phyloP scores from a whole-genome alignment of 2,113 vertebrate genomes.

The Spea multiplicata region DNA sequence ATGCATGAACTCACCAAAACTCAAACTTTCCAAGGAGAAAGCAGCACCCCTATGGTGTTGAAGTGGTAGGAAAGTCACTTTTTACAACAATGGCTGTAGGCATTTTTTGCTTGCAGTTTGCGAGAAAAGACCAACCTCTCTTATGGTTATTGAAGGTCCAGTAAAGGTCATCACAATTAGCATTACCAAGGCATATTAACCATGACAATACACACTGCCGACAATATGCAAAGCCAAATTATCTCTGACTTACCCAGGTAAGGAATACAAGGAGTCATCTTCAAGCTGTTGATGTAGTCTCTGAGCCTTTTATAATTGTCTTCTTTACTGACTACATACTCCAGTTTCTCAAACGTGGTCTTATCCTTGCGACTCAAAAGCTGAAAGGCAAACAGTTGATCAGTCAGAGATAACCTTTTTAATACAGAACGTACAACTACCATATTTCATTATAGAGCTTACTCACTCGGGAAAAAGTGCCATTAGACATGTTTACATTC shows the following conservation, averaged over 20 bases:
- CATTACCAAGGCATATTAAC: background rate
- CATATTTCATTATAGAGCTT: background rate
- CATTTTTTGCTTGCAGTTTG: no score
- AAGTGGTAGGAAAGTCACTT: no score
- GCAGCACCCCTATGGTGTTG: no score
- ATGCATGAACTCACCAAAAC: no score
- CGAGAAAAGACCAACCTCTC: no score
- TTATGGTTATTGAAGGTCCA: no score
- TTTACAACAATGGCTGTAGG: no score
- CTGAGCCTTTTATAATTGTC: conserved; percentile 97
- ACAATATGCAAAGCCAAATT: background rate
- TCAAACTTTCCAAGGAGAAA: no score
- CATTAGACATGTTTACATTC: background rate
- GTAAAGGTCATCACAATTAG: no score
- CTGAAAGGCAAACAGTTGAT: conserved; percentile 58
- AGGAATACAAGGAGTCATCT: conserved; percentile 98
- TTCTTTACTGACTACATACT: conserved; percentile 98
- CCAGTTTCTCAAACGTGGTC: conserved; percentile 91
- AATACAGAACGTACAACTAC: background rate
- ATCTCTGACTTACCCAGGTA: conserved; percentile 83
- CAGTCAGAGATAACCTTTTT: background rate
- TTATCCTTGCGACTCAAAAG: conserved; percentile 95
- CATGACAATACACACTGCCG: background rate
- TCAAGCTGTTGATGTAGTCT: conserved; percentile 94
- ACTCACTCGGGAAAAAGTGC: background rate